A percentile compares a stretch with the other conserved stretches of the same genome.
phyloP scores from a whole-genome alignment of 2,113 vertebrate species.

The Prunella fulvescens region DNA sequence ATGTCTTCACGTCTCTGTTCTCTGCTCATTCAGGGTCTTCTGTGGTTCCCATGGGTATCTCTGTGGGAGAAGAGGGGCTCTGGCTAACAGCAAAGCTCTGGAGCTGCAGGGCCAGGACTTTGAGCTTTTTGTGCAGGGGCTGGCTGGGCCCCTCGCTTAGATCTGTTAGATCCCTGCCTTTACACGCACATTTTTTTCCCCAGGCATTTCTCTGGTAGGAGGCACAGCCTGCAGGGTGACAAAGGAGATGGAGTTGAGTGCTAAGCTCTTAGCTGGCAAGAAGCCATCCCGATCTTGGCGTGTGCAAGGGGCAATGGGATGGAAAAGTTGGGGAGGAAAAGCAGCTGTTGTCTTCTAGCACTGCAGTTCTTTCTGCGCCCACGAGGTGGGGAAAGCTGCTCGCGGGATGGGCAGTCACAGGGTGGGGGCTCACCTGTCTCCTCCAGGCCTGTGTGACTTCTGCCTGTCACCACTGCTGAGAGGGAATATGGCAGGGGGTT shows the following conservation, averaged over 20 bases:
- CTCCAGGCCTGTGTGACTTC: background rate
- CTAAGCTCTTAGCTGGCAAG: conserved; percentile 43
- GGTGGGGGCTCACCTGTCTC: rapidly evolving
- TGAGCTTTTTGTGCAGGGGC: background rate
- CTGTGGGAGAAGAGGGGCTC: background rate
- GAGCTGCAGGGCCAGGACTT: background rate
- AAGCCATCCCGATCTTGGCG: conserved; percentile 29
- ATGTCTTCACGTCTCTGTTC: background rate
- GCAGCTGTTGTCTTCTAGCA: background rate
- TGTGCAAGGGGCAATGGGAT: background rate
- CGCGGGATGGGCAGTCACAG: background rate
- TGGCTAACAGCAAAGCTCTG: background rate
- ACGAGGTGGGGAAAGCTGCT: conserved; percentile 39
- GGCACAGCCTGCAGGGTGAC: conserved; percentile 37
- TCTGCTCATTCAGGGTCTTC: background rate
- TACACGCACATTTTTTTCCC: background rate
- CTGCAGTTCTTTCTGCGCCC: conserved; percentile 47
- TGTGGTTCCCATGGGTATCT: background rate
- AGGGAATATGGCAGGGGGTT: background rate
- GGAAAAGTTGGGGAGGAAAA: conserved; percentile 24
- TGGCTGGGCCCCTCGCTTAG: background rate
- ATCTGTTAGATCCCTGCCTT: conserved; percentile 5
- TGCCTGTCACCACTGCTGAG: background rate
- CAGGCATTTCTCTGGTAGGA: conserved; percentile 20
- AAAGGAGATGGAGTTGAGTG: conserved; percentile 37